Evolutionary conservation across 2,888 invertebrate genomes (phyloP).

Genomic region (Athripsodes cinereus): DNA sequence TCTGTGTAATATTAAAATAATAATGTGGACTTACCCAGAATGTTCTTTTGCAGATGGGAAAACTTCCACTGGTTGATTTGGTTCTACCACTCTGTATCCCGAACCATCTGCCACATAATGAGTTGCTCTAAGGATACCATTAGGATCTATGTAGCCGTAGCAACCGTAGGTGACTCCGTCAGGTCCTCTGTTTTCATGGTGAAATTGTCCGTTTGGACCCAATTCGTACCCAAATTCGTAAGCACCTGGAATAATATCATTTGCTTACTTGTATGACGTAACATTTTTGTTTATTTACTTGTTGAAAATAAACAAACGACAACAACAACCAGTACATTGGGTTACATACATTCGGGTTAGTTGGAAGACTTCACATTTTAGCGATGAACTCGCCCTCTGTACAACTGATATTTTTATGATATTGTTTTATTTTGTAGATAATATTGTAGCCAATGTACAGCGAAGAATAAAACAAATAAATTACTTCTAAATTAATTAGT

Average conservation of each 20-base stretch:
- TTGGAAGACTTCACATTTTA: too few species aligned
- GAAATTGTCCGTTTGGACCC: constrained; percentile 69
- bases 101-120: constrained; percentile 74
- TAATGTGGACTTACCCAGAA: background rate
- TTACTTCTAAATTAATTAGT: too few species aligned
- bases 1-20: background rate
- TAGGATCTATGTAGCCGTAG: constrained; percentile 70
- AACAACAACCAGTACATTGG: too few species aligned
- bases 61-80: constrained; percentile 62
- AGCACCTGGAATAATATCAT: constrained; percentile 57
- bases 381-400: too few species aligned
- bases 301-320: too few species aligned
- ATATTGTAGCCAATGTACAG: too few species aligned
- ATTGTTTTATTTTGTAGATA: too few species aligned
- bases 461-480: too few species aligned
- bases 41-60: constrained; percentile 45
- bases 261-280: too few species aligned
- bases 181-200: constrained; percentile 69
- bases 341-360: too few species aligned
- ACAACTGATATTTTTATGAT: too few species aligned
- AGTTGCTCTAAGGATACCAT: constrained; percentile 58
- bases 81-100: constrained; percentile 69
- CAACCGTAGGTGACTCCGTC: constrained; percentile 76
- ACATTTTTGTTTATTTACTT: too few species aligned
- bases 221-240: constrained; percentile 76